A percentile compares a stretch with the other conserved stretches of the same genome.
Evolutionary conservation across 2,113 vertebrate genomes (phyloP).

Genomic region (Physeter macrocephalus): DNA sequence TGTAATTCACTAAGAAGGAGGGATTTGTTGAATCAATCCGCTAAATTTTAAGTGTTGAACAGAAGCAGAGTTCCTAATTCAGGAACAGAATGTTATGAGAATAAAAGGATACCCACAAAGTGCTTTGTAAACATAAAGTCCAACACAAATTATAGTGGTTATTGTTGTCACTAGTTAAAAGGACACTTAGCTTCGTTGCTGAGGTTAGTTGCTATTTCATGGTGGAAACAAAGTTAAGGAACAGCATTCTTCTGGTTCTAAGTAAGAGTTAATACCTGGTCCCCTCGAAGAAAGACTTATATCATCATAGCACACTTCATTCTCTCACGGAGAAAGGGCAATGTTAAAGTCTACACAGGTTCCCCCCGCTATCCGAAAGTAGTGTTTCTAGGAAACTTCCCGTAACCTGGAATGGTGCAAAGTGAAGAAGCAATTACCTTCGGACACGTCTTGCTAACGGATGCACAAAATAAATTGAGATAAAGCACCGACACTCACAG

Average conservation of each 20-base stretch:
- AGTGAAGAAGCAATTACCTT: not conserved
- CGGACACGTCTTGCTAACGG: not conserved
- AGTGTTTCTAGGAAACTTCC: not conserved
- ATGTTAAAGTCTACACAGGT: not conserved
- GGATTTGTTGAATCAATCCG: slow-evolving; percentile 16
- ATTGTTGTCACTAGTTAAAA: not conserved
- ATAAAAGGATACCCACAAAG: not conserved
- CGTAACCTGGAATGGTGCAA: not conserved
- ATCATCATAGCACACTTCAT: not conserved
- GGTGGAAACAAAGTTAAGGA: not conserved
- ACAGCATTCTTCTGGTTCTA: not conserved
- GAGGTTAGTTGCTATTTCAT: not conserved
- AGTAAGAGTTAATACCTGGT: not conserved
- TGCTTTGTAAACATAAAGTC: not conserved
- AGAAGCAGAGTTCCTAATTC: not conserved
- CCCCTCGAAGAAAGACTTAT: not conserved
- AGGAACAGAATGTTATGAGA: not conserved
- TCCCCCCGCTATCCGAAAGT: not conserved
- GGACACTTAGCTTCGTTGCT: not conserved
- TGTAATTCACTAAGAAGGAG: not conserved
- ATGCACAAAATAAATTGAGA: not conserved
- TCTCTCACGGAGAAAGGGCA: not conserved
- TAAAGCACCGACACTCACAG: not conserved
- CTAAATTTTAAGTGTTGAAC: not conserved
- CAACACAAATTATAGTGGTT: not conserved